Percentiles rank a stretch among this genome's conserved stretches.
These are phyloP conservation scores for Ia io DNA, from an alignment of 2,113 vertebrate genomes.

Conservation along the genomic window DNA sequence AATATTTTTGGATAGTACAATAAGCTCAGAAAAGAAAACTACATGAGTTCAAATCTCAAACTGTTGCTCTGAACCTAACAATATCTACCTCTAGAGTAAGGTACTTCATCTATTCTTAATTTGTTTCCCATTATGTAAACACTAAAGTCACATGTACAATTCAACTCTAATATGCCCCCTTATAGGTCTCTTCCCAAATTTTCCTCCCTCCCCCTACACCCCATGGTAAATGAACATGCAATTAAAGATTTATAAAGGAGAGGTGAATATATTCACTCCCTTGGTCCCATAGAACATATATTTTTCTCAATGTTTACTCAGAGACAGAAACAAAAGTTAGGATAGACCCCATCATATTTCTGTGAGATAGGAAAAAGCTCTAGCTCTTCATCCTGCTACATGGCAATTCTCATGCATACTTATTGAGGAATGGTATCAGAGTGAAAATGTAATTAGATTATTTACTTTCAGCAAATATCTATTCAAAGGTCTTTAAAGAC, in stretches of 20 bases:
- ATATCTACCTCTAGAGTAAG: background rate
- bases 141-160: background rate
- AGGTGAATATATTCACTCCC: background rate
- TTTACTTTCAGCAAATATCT: background rate
- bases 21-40: background rate
- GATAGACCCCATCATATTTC: background rate
- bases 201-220: fast-evolving
- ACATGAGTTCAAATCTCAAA: background rate
- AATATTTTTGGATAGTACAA: background rate
- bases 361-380: background rate
- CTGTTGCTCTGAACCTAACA: background rate
- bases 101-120: background rate
- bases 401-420: background rate
- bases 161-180: background rate
- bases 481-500: background rate
- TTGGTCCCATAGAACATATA: background rate
- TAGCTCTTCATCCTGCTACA: background rate
- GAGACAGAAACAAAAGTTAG: background rate
- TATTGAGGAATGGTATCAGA: background rate
- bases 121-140: background rate
- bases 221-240: background rate
- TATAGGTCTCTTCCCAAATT: background rate
- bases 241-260: background rate
- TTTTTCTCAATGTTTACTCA: background rate
- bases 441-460: background rate